These are phyloP conservation scores for Ochotona princeps DNA, from an alignment of 2,113 vertebrate genomes.

Conservation along the genomic window DNA sequence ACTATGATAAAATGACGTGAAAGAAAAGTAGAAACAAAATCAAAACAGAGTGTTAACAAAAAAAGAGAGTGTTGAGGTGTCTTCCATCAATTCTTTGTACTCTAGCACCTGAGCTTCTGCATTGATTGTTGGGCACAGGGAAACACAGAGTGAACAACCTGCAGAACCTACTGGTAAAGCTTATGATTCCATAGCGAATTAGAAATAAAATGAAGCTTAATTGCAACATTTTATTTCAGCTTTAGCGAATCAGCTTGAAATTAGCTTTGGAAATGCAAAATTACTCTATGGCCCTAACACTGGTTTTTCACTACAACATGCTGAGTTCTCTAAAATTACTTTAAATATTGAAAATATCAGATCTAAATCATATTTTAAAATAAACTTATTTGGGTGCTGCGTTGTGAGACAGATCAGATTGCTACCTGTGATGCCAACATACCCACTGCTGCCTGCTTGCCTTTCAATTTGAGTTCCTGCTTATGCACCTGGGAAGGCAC, in stretches of 20 bases:
- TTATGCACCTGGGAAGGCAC: too few relatives aligned
- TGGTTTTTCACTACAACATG: background rate
- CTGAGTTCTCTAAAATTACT: background rate
- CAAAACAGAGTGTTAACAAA: background rate
- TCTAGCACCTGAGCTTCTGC: background rate
- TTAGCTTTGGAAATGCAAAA: slow-evolving; percentile 3
- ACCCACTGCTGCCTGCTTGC: too few relatives aligned
- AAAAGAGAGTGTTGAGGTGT: background rate
- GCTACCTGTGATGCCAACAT: too few relatives aligned
- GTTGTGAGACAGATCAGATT: too few relatives aligned
- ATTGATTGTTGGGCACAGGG: background rate
- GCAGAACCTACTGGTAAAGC: background rate
- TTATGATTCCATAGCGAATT: too few relatives aligned
- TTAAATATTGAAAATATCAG: background rate
- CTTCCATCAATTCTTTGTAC: background rate
- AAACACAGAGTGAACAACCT: background rate
- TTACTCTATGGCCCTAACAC: background rate
- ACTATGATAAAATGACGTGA: background rate
- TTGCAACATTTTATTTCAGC: background rate
- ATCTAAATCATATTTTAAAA: background rate
- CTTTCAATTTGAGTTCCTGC: too few relatives aligned
- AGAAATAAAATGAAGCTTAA: background rate
- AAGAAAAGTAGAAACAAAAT: background rate
- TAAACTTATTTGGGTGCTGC: too few relatives aligned
- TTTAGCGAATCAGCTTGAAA: slow-evolving; percentile 21